Conservation (phyloP, 2,113 vertebrate genomes). For the Ictalurus furcatus region DNA sequence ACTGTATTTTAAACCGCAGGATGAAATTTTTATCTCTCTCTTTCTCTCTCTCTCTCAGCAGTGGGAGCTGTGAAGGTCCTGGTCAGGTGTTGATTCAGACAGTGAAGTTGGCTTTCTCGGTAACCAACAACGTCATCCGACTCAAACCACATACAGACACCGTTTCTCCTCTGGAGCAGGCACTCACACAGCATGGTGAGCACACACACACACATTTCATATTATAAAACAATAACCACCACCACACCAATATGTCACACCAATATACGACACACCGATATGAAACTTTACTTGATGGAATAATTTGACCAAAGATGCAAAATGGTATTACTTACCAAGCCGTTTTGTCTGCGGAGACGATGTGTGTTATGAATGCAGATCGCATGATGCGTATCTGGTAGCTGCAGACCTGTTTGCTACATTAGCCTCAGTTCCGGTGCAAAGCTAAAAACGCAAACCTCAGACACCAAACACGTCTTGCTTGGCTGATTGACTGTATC, state of each 20-base stretch:
- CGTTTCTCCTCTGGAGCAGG: constrained; percentile 90
- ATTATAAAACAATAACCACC: neutral
- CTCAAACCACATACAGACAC: constrained; percentile 86
- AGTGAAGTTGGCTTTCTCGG: constrained; percentile 92
- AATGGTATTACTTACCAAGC: neutral
- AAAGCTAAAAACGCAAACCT: neutral
- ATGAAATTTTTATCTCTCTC: neutral
- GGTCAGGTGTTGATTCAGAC: constrained; percentile 95
- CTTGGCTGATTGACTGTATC: neutral
- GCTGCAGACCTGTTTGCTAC: neutral
- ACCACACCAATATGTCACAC: neutral
- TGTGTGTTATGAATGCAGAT: neutral
- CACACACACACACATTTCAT: neutral
- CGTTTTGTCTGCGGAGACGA: neutral
- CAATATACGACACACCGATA: neutral
- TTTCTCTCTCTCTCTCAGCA: constrained; percentile 53
- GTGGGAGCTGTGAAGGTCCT: constrained; percentile 86
- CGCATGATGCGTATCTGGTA: neutral
- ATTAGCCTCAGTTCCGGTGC: neutral
- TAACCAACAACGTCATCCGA: constrained; percentile 95
- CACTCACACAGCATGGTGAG: constrained; percentile 91
- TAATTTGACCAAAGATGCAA: neutral
- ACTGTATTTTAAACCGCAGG: neutral
- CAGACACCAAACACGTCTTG: neutral
- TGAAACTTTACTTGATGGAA: neutral